Evolutionary conservation across 2,113 vertebrate species (phyloP).

Genomic region (Lipotes vexillifer): DNA sequence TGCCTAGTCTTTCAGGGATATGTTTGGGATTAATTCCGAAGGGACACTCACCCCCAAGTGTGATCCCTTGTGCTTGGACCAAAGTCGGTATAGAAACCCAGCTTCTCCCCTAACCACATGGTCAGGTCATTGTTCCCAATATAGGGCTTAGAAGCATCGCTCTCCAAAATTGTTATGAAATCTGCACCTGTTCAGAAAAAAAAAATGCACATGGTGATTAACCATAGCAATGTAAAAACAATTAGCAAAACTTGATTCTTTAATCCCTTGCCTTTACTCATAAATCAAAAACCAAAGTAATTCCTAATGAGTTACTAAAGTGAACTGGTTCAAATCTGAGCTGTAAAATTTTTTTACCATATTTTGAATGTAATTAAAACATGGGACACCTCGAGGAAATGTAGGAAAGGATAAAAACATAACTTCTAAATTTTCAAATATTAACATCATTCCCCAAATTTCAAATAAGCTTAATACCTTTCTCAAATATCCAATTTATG

Average conservation of each 20-base stretch:
- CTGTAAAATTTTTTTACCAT: not conserved
- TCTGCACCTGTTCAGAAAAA: constrained; percentile 73
- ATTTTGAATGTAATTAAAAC: not conserved
- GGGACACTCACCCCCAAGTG: constrained; percentile 80
- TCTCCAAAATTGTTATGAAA: constrained; percentile 84
- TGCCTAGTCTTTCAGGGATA: not conserved
- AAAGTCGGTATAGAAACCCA: constrained; percentile 84
- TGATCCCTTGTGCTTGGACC: constrained; percentile 84
- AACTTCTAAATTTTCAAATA: constrained; percentile 15
- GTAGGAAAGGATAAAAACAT: not conserved
- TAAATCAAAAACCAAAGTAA: not conserved
- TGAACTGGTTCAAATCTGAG: not conserved
- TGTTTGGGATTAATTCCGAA: not conserved
- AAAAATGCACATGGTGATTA: not conserved
- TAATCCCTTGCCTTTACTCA: not conserved
- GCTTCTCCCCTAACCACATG: constrained; percentile 81
- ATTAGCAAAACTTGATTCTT: not conserved
- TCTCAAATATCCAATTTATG: not conserved
- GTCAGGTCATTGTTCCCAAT: constrained; percentile 82
- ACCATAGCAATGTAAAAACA: not conserved
- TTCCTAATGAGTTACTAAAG: not conserved
- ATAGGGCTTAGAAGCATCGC: constrained; percentile 81
- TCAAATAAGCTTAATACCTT: not conserved
- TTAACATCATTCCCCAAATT: not conserved
- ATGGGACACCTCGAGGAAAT: not conserved